Percentiles rank a stretch among this genome's conserved stretches.
These are phyloP conservation scores for Chloromyia formosa DNA, from an alignment of 2,888 invertebrate species.

Conservation along the genomic window DNA sequence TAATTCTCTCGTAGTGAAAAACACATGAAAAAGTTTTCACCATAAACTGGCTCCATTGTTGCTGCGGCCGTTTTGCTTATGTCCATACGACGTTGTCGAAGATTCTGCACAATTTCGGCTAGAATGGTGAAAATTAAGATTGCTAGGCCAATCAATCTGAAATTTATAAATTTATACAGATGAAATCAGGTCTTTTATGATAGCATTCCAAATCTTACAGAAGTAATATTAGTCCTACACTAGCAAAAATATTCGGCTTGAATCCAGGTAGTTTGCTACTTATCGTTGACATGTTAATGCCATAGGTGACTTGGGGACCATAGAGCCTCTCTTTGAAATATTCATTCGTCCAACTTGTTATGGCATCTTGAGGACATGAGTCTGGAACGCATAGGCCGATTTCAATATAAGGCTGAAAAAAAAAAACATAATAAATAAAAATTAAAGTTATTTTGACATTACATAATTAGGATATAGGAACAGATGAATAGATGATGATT, in stretches of 20 bases:
- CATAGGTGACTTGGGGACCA: slow-evolving; percentile 57
- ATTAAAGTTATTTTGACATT: too few species aligned
- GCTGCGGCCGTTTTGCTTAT: slow-evolving; percentile 11
- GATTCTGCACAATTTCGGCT: slow-evolving; percentile 12
- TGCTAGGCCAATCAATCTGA: neutral
- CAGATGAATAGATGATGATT: too few species aligned
- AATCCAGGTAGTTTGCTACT: slow-evolving; percentile 55
- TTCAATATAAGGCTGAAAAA: slow-evolving; percentile 57
- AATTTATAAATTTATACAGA: slow-evolving; percentile 3
- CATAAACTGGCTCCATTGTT: neutral
- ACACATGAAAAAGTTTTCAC: slow-evolving; percentile 48
- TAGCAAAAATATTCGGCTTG: slow-evolving; percentile 54
- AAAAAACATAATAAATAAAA: neutral
- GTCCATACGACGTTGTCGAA: slow-evolving; percentile 20
- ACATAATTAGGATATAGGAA: too few species aligned
- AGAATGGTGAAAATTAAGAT: slow-evolving; percentile 3
- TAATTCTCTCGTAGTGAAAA: slow-evolving; percentile 55
- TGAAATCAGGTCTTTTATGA: too few species aligned
- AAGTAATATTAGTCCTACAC: slow-evolving; percentile 53
- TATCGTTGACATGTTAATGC: slow-evolving; percentile 55
- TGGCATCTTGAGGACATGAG: slow-evolving; percentile 59
- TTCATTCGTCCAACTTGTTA: slow-evolving; percentile 53
- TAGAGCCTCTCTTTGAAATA: slow-evolving; percentile 57
- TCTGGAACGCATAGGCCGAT: slow-evolving; percentile 65
- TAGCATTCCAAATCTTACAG: slow-evolving; percentile 54